A percentile compares a stretch with the other conserved stretches of the same genome.
Evolutionary conservation across 2,888 invertebrate genomes (phyloP).

Genomic region (Teinopalpus imperialis): DNA sequence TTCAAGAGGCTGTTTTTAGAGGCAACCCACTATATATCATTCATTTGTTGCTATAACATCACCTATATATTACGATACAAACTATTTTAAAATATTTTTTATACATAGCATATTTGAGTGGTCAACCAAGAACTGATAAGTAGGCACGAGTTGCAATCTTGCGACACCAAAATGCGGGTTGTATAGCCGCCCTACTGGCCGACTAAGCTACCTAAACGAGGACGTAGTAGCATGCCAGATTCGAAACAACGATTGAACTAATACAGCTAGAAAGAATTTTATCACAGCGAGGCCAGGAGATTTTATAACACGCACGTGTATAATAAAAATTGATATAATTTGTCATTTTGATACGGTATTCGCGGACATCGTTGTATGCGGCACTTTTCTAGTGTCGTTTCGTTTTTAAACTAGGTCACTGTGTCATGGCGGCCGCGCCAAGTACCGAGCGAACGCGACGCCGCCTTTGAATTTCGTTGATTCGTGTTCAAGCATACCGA

Average conservation of each 20-base stretch:
- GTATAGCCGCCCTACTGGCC: conserved; percentile 49
- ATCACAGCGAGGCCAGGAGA: too few species aligned
- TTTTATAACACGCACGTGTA: too few species aligned
- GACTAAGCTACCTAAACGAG: conserved; percentile 41
- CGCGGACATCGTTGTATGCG: conserved; percentile 53
- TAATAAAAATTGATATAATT: conserved; percentile 33
- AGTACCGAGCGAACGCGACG: conserved; percentile 65
- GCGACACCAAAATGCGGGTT: conserved; percentile 58
- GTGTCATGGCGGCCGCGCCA: conserved; percentile 74
- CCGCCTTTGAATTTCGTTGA: conserved; percentile 74
- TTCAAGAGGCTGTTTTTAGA: conserved; percentile 44
- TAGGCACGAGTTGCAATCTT: conserved; percentile 34
- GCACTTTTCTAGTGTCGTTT: conserved; percentile 70
- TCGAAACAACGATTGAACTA: conserved; percentile 29
- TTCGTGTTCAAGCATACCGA: conserved; percentile 50
- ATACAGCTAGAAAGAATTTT: too few species aligned
- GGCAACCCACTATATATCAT: too few species aligned
- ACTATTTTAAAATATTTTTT: too few species aligned
- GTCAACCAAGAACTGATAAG: conserved; percentile 28
- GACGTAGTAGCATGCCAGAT: conserved; percentile 30
- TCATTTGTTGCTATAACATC: too few species aligned
- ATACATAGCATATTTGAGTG: too few species aligned
- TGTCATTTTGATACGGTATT: conserved; percentile 46
- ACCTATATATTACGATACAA: too few species aligned
- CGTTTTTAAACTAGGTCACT: conserved; percentile 79